A percentile compares a stretch with the other conserved stretches of the same genome.
Evolutionary conservation across 2,888 invertebrate genomes (phyloP).

Genomic region (Holacanthella duospinosa): DNA sequence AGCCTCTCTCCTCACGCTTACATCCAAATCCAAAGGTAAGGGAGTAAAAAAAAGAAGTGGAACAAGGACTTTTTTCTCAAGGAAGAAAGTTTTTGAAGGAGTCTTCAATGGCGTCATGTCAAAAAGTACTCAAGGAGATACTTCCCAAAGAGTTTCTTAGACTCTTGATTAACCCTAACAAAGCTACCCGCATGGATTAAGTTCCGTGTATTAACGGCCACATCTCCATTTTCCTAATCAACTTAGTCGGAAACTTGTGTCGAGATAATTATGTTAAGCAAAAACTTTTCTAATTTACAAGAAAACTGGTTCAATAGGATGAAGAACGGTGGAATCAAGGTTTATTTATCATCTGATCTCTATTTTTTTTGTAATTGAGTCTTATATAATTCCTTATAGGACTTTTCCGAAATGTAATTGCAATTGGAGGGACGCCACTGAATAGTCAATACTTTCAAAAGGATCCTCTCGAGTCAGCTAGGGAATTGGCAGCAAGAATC

Average conservation of each 20-base stretch:
- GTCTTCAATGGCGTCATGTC: no score
- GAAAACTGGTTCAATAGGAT: background rate
- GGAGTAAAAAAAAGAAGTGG: no score
- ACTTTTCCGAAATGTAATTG: conserved; percentile 37
- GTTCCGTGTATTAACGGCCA: no score
- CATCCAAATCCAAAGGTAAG: conserved; percentile 35
- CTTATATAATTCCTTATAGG: conserved; percentile 18
- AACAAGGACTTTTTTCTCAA: no score
- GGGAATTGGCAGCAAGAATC: conserved; percentile 33
- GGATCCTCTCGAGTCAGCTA: conserved; percentile 37
- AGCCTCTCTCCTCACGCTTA: conserved; percentile 35
- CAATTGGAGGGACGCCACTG: conserved; percentile 36
- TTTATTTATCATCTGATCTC: background rate
- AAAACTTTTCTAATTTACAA: background rate
- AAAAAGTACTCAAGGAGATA: no score
- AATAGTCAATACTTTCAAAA: conserved; percentile 37
- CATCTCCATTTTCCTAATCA: background rate
- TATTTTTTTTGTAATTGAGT: background rate
- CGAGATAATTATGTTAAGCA: background rate
- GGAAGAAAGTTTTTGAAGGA: no score
- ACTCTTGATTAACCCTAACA: no score
- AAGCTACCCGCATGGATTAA: no score
- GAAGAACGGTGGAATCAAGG: background rate
- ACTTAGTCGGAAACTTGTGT: background rate
- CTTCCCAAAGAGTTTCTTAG: no score